phyloP scores from a whole-genome alignment of 2,113 vertebrate genomes.

The Bucco capensis region DNA sequence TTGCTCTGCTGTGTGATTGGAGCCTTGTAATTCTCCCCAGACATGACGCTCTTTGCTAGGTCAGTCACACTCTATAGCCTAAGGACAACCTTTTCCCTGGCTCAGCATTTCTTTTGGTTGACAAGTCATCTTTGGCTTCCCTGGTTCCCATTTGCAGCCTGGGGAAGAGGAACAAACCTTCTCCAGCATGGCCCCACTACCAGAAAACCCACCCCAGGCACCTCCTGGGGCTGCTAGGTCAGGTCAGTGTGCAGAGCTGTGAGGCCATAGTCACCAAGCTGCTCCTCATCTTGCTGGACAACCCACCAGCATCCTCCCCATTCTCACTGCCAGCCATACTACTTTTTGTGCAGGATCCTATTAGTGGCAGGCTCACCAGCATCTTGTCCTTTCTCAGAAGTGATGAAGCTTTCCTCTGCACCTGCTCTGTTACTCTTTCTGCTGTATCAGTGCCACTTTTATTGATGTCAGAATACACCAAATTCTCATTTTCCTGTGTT shows the following conservation, averaged over 20 bases:
- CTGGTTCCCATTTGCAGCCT: background rate
- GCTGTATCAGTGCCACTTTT: background rate
- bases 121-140: background rate
- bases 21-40: background rate
- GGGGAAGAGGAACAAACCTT: background rate
- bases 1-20: background rate
- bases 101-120: background rate
- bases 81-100: background rate
- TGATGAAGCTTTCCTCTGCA: background rate
- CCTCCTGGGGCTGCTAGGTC: background rate
- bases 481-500: background rate
- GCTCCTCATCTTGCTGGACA: background rate
- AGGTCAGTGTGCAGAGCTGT: background rate
- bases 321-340: background rate
- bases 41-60: background rate
- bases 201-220: background rate
- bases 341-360: background rate
- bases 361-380: background rate
- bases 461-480: background rate
- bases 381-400: background rate
- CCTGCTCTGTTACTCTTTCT: background rate
- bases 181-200: accelerated
- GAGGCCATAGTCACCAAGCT: background rate
- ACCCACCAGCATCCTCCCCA: background rate
- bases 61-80: background rate